Conservation (phyloP, 2,797 vertebrate species). For the Chaunax sp. region DNA sequence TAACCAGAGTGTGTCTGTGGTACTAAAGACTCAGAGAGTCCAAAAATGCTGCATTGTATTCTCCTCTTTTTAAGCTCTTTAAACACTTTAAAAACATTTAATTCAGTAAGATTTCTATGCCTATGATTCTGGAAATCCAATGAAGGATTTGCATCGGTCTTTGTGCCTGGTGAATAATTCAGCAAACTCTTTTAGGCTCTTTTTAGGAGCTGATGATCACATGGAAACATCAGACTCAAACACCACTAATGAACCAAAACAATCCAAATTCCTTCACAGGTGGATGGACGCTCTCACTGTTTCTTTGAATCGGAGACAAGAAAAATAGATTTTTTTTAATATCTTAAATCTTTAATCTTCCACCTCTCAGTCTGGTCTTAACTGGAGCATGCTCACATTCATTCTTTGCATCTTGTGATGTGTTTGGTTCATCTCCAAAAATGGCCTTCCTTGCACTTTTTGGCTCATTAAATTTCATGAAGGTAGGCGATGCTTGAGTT, state of each 20-base stretch:
- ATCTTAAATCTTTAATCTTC: no score
- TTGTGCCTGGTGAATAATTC: no score
- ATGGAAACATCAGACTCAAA: no score
- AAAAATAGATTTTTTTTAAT: no score
- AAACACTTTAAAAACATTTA: no score
- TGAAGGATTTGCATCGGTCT: no score
- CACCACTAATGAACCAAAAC: slow-evolving; percentile 15
- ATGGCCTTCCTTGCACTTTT: background rate
- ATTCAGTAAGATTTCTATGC: no score
- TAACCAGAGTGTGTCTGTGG: background rate
- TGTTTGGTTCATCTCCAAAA: slow-evolving; percentile 15
- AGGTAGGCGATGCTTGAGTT: slow-evolving; percentile 13
- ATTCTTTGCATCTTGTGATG: background rate
- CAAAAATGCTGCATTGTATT: background rate
- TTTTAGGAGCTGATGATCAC: slow-evolving; percentile 10
- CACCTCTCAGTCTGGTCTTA: background rate
- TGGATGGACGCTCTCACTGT: background rate
- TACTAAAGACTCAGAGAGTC: background rate
- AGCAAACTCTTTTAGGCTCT: no score
- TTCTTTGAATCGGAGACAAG: no score
- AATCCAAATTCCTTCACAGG: slow-evolving; percentile 6
- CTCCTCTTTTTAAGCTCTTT: no score
- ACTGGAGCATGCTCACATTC: background rate
- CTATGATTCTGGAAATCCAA: no score
- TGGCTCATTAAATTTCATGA: slow-evolving; percentile 35